Conservation (phyloP, 2,113 vertebrate genomes). For the Podiceps cristatus region DNA sequence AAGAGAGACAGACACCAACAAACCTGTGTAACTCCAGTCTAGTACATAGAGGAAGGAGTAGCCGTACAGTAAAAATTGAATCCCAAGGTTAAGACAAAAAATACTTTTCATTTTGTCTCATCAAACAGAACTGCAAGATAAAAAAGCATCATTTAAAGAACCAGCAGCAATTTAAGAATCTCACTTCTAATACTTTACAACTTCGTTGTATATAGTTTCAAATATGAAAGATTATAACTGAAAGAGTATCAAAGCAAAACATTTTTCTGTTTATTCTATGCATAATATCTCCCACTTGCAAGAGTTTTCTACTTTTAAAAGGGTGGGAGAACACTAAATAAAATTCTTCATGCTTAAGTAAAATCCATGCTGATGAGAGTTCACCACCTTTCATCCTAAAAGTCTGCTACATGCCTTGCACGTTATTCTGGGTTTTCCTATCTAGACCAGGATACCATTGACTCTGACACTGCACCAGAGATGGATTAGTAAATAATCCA, state of each 20-base stretch:
- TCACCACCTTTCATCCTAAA: background rate
- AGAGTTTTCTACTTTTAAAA: background rate
- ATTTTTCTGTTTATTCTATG: background rate
- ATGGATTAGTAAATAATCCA: constrained; percentile 9
- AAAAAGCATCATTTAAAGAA: background rate
- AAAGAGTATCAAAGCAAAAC: background rate
- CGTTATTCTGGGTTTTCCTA: background rate
- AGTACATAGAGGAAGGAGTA: background rate
- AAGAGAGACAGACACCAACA: background rate
- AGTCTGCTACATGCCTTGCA: background rate
- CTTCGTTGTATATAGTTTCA: background rate
- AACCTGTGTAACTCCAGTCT: background rate
- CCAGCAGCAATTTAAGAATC: background rate
- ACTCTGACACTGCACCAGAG: background rate
- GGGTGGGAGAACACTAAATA: background rate
- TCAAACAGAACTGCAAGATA: background rate
- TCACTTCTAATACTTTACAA: background rate
- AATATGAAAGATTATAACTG: background rate
- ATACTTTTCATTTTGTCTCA: background rate
- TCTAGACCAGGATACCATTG: background rate
- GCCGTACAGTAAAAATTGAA: background rate
- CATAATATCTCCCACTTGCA: background rate
- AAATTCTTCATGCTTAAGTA: background rate
- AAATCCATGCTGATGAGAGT: background rate
- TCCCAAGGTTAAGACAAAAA: background rate